phyloP scores from a whole-genome alignment of 2,113 vertebrate species.

The Rhombomys opimus region DNA sequence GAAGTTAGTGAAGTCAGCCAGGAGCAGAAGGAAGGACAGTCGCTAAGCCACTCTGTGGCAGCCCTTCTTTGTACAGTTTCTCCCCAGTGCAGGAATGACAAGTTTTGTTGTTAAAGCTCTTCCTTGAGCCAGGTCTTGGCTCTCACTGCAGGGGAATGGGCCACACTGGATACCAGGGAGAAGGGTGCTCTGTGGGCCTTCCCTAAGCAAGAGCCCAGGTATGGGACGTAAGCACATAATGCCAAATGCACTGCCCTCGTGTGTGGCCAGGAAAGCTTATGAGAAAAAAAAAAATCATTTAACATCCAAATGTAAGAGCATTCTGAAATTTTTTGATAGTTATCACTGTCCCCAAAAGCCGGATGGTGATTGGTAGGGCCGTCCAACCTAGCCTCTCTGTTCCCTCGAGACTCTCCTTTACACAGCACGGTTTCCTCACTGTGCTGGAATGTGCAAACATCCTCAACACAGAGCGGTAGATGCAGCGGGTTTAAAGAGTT shows the following conservation, averaged over 20 bases:
- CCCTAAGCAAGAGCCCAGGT: background rate
- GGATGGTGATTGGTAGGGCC: background rate
- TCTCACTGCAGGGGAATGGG: background rate
- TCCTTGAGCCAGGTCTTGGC: background rate
- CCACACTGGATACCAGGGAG: background rate
- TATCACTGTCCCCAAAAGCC: background rate
- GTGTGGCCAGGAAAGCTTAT: background rate
- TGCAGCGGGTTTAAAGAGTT: background rate
- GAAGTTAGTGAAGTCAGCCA: background rate
- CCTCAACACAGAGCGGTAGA: background rate
- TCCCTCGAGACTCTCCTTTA: background rate
- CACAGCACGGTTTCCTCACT: background rate
- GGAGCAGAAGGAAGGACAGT: constrained; percentile 5
- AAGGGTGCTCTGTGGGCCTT: background rate
- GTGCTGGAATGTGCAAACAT: background rate
- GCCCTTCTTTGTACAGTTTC: background rate
- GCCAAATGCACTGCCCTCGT: background rate
- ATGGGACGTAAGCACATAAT: background rate
- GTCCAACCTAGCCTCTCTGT: background rate
- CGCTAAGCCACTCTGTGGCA: background rate
- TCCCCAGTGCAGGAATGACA: background rate
- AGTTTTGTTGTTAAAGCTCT: background rate
- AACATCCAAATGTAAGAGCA: background rate
- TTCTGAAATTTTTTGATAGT: background rate
- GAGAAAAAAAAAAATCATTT: constrained; percentile 47